These are phyloP conservation scores for Alviniconcha strummeri DNA, from an alignment of 2,888 invertebrate species.

Conservation along the genomic window DNA sequence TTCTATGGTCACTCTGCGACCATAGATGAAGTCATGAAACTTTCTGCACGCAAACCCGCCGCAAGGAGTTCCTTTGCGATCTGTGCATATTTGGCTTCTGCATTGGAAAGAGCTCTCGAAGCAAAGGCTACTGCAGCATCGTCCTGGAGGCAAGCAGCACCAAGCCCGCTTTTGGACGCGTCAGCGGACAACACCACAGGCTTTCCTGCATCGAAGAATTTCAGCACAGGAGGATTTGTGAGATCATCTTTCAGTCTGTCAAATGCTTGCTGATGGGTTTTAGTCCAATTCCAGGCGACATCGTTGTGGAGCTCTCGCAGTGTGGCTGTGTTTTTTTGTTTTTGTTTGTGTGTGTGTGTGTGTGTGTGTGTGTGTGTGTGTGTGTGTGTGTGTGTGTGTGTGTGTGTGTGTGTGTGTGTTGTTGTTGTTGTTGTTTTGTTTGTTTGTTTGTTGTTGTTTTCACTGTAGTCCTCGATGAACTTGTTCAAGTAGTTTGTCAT, in stretches of 20 bases:
- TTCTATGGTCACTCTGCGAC: neutral
- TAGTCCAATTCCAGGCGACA: neutral
- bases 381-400: no score
- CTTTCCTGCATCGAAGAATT: slow-evolving; percentile 32
- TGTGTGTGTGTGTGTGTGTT: no score
- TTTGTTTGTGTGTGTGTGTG: no score
- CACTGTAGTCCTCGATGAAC: neutral
- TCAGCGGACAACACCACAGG: no score
- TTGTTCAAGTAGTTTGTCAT: neutral
- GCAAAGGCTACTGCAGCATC: no score
- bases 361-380: no score
- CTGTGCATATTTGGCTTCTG: neutral
- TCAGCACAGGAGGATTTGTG: slow-evolving; percentile 10
- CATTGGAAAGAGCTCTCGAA: neutral
- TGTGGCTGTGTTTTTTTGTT: neutral
- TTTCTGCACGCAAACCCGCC: neutral
- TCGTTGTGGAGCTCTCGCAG: neutral
- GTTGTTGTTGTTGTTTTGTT: no score
- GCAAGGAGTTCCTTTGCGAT: neutral
- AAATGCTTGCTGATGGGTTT: slow-evolving; percentile 29
- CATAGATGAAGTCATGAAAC: slow-evolving; percentile 5
- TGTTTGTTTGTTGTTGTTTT: no score
- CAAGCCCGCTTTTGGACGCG: slow-evolving; percentile 36
- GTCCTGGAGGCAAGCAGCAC: slow-evolving; percentile 30
- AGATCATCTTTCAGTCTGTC: neutral